Evolutionary conservation across 2,113 vertebrate genomes (phyloP).

Genomic region (Recurvirostra avosetta): DNA sequence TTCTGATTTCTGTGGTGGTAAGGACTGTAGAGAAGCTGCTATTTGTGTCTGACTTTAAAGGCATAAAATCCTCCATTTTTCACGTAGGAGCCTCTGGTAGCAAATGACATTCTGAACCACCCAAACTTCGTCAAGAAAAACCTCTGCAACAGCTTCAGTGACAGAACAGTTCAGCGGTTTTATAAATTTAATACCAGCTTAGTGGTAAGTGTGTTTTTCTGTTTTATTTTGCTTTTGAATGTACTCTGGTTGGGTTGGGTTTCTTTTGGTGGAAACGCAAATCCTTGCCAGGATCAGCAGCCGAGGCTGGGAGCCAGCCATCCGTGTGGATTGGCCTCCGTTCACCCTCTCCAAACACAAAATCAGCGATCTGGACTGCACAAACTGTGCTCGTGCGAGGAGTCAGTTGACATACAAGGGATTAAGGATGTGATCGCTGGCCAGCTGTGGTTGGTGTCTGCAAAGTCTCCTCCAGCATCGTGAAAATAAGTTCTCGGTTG

Average conservation of each 20-base stretch:
- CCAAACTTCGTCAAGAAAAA: slow-evolving; percentile 99
- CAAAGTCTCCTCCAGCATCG: neutral
- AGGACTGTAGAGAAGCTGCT: neutral
- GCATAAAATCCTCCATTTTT: neutral
- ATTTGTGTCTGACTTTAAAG: neutral
- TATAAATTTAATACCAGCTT: slow-evolving; percentile 99
- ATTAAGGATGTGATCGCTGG: neutral
- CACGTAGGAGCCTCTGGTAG: slow-evolving; percentile 91
- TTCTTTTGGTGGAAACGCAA: neutral
- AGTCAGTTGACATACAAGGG: neutral
- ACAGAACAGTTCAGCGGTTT: slow-evolving; percentile 96
- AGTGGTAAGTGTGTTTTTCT: slow-evolving; percentile 73
- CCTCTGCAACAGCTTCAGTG: slow-evolving; percentile 98
- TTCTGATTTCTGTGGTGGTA: neutral
- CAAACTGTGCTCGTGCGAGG: neutral
- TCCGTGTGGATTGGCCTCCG: neutral
- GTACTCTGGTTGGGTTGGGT: neutral
- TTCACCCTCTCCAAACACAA: neutral
- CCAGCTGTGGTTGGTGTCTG: neutral
- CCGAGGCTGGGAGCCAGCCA: neutral
- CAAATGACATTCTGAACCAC: slow-evolving; percentile 97
- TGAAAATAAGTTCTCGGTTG: accelerated
- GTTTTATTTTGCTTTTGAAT: neutral
- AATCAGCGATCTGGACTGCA: neutral
- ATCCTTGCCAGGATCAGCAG: neutral